phyloP scores from a whole-genome alignment of 2,113 vertebrate genomes.

The Xiphophorus maculatus region DNA sequence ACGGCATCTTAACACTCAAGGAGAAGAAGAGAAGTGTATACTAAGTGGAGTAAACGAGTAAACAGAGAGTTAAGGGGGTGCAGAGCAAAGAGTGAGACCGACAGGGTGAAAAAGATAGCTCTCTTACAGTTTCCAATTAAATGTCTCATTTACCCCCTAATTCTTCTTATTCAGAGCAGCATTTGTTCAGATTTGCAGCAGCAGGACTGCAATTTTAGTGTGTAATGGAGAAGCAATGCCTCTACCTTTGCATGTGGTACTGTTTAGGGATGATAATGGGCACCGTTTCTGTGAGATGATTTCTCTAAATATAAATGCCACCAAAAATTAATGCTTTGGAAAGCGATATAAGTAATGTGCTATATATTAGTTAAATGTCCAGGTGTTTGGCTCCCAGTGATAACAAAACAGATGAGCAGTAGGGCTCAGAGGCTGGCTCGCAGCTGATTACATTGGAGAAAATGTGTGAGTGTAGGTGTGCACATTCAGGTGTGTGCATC shows the following conservation, averaged over 20 bases:
- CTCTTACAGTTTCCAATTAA: constrained; percentile 81
- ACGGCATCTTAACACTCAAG: constrained; percentile 31
- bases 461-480: constrained; percentile 3
- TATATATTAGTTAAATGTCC: constrained; percentile 40
- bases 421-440: constrained; percentile 19
- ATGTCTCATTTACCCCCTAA: constrained; percentile 82
- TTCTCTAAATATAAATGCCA: constrained; percentile 65
- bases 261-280: constrained; percentile 68
- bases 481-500: constrained; percentile 3
- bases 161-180: constrained; percentile 76
- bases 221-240: constrained; percentile 69
- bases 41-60: constrained; percentile 41
- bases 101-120: constrained; percentile 57
- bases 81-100: constrained; percentile 38
- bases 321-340: constrained; percentile 53
- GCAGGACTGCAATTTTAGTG: constrained; percentile 66
- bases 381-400: constrained; percentile 57
- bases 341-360: constrained; percentile 53
- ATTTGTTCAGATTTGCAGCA: constrained; percentile 72
- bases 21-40: constrained; percentile 32
- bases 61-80: constrained; percentile 31
- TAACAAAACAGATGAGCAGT: constrained; percentile 38
- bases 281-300: constrained; percentile 63
- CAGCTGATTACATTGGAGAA: constrained; percentile 39
- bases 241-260: constrained; percentile 51